Base-by-base conservation (phyloP, 2,797 vertebrate genomes). In the Austrolebias charrua region DNA sequence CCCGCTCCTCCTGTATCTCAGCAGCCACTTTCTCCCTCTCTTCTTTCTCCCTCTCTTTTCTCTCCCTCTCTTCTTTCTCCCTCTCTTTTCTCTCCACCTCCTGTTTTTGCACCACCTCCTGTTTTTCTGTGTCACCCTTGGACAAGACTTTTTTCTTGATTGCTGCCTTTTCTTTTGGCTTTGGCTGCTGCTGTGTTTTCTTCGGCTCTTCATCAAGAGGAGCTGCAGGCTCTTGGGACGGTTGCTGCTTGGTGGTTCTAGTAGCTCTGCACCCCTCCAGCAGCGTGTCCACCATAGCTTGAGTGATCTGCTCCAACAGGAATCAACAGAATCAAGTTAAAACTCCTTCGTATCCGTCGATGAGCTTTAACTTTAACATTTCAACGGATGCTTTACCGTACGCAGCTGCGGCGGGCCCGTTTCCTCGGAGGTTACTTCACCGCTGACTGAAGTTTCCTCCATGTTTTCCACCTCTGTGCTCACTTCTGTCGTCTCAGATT, bases 201-300 rank as follows among this genome's bases (percentile, higher is more conserved):
- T 2, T 38, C 11, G 60, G 19, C 16, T 66, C 51, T 40, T 29
- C 44, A 1, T 49, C 7, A 0, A 73, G 18, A 10, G 69, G 4
- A 0, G 52, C 16, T 40, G 35, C 20, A 10, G 18, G 12, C 24
- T 49, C 69, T 19, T 16, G 20, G 10, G 68, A 9, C 1, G 55
- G 65, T 16, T 24, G 24, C 24, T 24, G 24, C 24, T 24, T 24
- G 24, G 24, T 15, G 4, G 55, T 69, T 43, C 64, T 68, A 2
- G 24, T 24, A 3, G 74, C 72, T 35, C 73, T 60, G 58, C 83
- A 86, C 54, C 89, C 84, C 45, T 73, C 82, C 0, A 86, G 79
- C 38, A 86, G 66, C 0, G 71, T 69, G 0, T 89, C 76, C 0
- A 85, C 77, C 73, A 85, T 83, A 29, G 76, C 85, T 11, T 75